These are phyloP conservation scores for Metalampra italica DNA, from an alignment of 2,888 invertebrate species.

Conservation along the genomic window DNA sequence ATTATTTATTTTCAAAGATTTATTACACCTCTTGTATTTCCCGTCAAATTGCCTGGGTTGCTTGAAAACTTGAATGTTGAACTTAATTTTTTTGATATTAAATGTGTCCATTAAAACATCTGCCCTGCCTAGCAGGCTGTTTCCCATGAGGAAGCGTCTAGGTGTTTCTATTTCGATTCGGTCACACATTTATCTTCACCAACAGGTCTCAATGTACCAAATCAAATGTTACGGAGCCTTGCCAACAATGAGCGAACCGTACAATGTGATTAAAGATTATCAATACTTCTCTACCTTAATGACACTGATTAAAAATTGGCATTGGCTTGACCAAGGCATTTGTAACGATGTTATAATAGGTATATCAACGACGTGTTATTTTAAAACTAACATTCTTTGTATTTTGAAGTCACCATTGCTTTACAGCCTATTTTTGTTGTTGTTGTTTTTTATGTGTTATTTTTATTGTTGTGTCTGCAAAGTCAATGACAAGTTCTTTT, in stretches of 20 bases:
- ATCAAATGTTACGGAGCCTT: conserved; percentile 53
- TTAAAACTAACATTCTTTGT: too few relatives aligned
- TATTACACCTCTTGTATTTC: too few relatives aligned
- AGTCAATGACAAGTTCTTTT: conserved; percentile 7
- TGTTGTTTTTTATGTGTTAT: neutral
- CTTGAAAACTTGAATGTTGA: too few relatives aligned
- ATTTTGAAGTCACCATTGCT: neutral
- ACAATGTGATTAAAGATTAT: conserved; percentile 35
- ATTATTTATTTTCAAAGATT: too few relatives aligned
- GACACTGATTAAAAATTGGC: conserved; percentile 27
- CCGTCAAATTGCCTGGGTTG: too few relatives aligned
- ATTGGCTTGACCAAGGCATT: conserved; percentile 9
- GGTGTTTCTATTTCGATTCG: conserved; percentile 45
- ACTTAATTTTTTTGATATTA: too few relatives aligned
- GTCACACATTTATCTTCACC: conserved; percentile 33
- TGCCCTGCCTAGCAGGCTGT: neutral
- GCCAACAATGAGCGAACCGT: conserved; percentile 62
- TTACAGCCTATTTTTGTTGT: neutral
- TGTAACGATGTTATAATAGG: neutral
- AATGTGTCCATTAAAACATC: too few relatives aligned
- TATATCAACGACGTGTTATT: too few relatives aligned
- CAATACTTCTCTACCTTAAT: conserved; percentile 38
- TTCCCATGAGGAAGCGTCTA: conserved; percentile 18
- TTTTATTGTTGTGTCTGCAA: neutral
- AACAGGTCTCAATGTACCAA: conserved; percentile 47